These are phyloP conservation scores for Tolypeutes matacus DNA, from an alignment of 2,797 vertebrate species.

Conservation along the genomic window DNA sequence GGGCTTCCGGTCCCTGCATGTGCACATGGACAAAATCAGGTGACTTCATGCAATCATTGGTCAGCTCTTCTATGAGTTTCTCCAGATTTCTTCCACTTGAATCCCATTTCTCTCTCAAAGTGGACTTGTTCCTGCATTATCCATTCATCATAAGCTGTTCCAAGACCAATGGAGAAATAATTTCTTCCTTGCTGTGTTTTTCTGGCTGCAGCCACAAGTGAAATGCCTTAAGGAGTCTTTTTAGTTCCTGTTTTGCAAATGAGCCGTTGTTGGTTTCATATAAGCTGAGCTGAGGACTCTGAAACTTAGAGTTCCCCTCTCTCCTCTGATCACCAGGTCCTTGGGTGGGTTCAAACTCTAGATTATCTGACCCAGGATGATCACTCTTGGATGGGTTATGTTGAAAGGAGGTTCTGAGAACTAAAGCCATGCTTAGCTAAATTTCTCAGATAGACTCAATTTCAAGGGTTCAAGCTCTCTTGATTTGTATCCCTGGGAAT, in stretches of 20 bases:
- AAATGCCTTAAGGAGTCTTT: constrained; percentile 23
- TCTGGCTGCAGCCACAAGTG: constrained; percentile 46
- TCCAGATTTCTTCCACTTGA: constrained; percentile 16
- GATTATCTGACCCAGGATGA: too few species aligned
- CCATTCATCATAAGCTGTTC: not conserved
- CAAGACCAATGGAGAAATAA: constrained; percentile 13
- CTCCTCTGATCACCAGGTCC: not conserved
- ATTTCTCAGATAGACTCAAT: too few species aligned
- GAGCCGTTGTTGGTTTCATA: not conserved
- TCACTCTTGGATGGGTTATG: too few species aligned
- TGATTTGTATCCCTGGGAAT: too few species aligned
- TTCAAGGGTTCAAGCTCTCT: too few species aligned
- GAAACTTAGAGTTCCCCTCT: not conserved
- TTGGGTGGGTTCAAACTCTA: not conserved
- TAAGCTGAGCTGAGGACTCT: not conserved
- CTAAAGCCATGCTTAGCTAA: too few species aligned
- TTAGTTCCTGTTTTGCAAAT: not conserved
- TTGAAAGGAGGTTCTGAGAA: too few species aligned
- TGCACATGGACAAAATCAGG: not conserved
- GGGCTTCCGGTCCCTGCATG: not conserved
- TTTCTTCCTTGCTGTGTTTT: constrained; percentile 43
- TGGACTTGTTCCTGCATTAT: not conserved
- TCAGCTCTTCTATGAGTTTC: constrained; percentile 18
- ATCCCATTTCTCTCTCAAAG: constrained; percentile 31
- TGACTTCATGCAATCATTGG: not conserved